Conservation (phyloP, 2,888 invertebrate species). For the Podabrus alpinus region DNA sequence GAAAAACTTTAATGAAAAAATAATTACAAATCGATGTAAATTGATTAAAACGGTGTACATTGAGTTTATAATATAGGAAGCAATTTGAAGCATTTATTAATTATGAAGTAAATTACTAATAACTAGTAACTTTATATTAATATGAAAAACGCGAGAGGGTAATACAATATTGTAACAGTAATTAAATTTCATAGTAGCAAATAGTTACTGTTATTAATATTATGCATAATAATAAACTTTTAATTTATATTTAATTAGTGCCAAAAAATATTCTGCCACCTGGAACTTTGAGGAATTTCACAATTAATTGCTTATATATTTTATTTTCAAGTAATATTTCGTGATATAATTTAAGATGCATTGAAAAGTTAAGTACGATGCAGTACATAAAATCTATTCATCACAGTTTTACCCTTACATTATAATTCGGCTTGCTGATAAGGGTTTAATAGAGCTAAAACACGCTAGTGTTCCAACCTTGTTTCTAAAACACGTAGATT, state of each 20-base stretch:
- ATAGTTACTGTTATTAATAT: neutral
- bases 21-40: conserved; percentile 5
- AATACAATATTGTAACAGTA: neutral
- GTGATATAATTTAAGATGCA: neutral
- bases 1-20: conserved; percentile 6
- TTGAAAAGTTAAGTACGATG: conserved; percentile 3
- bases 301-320: neutral
- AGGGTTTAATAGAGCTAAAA: conserved; percentile 31
- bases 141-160: neutral
- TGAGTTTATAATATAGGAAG: neutral
- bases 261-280: too few relatives aligned
- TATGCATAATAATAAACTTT: neutral
- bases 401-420: conserved; percentile 28
- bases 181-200: neutral
- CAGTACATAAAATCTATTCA: conserved; percentile 21
- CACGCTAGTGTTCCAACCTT: conserved; percentile 29
- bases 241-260: neutral
- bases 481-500: conserved; percentile 29
- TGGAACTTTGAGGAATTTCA: neutral
- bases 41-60: neutral
- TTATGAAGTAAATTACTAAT: neutral
- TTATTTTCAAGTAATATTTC: neutral
- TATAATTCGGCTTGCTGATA: conserved; percentile 22
- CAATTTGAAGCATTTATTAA: conserved; percentile 10
- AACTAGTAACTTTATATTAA: neutral